These are phyloP conservation scores for Lasioglossum baleicum DNA, from an alignment of 1,140 invertebrate species.

Conservation along the genomic window DNA sequence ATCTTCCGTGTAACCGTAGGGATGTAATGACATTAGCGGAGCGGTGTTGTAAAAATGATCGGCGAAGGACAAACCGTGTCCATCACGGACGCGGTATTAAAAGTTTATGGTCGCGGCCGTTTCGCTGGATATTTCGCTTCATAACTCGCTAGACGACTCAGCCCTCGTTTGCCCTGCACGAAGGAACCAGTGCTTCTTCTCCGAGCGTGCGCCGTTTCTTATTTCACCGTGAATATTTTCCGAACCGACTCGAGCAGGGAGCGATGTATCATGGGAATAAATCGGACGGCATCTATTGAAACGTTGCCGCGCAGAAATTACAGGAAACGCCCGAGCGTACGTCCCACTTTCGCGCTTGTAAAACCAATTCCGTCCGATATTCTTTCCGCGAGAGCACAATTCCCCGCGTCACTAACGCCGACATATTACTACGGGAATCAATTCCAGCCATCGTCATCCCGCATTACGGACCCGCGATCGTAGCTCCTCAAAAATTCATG, in stretches of 20 bases:
- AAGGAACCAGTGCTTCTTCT: background rate
- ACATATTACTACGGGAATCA: too few species aligned
- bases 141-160: background rate
- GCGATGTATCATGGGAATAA: conserved; percentile 19
- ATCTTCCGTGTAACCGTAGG: background rate
- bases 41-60: background rate
- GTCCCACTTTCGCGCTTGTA: conserved; percentile 2
- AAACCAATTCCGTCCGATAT: background rate
- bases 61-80: background rate
- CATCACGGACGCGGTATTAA: background rate
- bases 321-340: conserved; percentile 5
- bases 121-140: conserved; percentile 8
- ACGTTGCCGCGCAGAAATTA: conserved; percentile 3
- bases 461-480: too few species aligned
- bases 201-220: conserved; percentile 6
- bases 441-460: too few species aligned
- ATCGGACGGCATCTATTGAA: conserved; percentile 11
- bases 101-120: conserved; percentile 1
- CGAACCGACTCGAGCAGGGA: background rate
- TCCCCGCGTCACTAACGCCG: too few species aligned
- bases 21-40: background rate
- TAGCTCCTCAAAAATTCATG: too few species aligned
- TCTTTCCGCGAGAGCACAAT: too few species aligned
- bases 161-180: background rate
- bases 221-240: conserved; percentile 36